A percentile compares a stretch with the other conserved stretches of the same genome.
Evolutionary conservation across 2,113 vertebrate species (phyloP).

Genomic region (Vulpes lagopus): DNA sequence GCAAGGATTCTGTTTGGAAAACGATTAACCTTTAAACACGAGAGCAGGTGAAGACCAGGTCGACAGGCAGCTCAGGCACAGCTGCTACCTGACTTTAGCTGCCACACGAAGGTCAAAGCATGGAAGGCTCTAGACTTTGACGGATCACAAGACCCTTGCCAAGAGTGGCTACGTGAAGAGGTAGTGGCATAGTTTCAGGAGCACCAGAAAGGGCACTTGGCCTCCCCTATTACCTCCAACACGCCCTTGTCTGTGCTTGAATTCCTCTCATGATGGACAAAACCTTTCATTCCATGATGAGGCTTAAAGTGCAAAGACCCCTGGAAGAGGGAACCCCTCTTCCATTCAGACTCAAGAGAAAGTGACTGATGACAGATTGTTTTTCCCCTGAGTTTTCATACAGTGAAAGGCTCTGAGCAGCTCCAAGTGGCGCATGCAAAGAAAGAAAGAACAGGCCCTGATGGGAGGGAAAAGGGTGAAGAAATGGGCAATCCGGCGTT

Average conservation of each 20-base stretch:
- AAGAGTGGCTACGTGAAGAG: background rate
- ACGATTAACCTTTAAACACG: background rate
- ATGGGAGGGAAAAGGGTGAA: background rate
- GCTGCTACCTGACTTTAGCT: background rate
- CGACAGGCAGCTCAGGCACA: background rate
- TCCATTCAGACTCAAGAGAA: conserved; percentile 30
- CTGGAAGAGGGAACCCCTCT: background rate
- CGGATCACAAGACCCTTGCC: background rate
- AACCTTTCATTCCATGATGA: background rate
- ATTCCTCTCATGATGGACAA: background rate
- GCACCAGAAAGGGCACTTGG: background rate
- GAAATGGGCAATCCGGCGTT: background rate
- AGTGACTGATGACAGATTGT: conserved; percentile 29
- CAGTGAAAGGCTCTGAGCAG: background rate
- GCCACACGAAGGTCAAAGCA: background rate
- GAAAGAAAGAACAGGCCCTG: background rate
- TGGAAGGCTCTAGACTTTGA: background rate
- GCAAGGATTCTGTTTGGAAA: background rate
- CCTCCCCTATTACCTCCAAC: background rate
- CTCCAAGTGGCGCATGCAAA: background rate
- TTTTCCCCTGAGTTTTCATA: background rate
- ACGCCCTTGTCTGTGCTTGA: background rate
- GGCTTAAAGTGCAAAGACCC: conserved; percentile 24
- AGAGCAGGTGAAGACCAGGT: background rate
- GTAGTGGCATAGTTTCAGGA: background rate